Evolutionary conservation across 2,113 vertebrate species (phyloP), one percentile per base, ranked within the genome.

Genomic region (Pycnonotus jocosus): DNA sequence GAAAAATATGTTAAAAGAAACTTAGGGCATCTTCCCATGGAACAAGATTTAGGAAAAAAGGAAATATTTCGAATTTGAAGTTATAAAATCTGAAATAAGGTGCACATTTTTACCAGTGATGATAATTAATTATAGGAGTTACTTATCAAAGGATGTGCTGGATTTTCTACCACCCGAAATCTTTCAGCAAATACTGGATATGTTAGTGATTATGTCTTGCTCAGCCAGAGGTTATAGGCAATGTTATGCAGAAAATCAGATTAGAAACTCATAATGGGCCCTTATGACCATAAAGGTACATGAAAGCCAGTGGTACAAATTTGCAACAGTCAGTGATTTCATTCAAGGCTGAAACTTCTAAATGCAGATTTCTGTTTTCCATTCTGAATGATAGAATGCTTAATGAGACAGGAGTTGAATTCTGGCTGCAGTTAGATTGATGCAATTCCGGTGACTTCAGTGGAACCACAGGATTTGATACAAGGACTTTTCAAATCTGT

Each of bases 241-340:
- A 25, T 50, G 70, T 79, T 91, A 95, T 42, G 65, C 38, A 95
- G 93, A 92, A 97, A 95, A 95, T 95, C 89, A 79, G 58, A 77
- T 92, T 94, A 88, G 74, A 87, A 95, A 76, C 54, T 87, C 54
- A 50, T 82, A 92, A 82, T 69, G 38, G 61, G 9, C 15, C 57
- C 66, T 85, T 76, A 54, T 62, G 74, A 25, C 72, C 13, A 2
- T 92, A 88, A 84, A 88, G 61, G 28, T 88, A 88, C 64, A 91
- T 94, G 65, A 86, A 92, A 93, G 72, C 64, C 82, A 91, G 53
- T 31, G 69, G 68, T 73, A 79, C 35, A 92, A 90, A 91, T 90
- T 89, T 95, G 54, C 78, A 91, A 65, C 81, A 92, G 81, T 84
- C 48, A 74, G 33, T 84, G 81, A 76, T 90, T 91, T 69, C 4